These are phyloP conservation scores for Chrysolina haemoptera DNA, from an alignment of 2,888 invertebrate genomes.

Conservation along the genomic window DNA sequence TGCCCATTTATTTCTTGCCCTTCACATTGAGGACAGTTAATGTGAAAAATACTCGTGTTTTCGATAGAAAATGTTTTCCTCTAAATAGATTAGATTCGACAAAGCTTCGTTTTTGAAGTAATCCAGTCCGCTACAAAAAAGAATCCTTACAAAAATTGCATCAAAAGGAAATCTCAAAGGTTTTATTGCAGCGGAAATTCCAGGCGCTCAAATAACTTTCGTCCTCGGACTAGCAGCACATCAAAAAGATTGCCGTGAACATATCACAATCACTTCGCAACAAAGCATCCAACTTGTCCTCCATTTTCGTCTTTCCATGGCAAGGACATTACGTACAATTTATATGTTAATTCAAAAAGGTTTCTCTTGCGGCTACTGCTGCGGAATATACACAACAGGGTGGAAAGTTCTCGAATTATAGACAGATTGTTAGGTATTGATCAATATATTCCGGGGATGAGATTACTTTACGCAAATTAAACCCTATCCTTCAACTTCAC, in stretches of 20 bases:
- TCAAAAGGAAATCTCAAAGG: background rate
- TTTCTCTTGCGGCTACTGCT: constrained; percentile 51
- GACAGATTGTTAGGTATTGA: too few species aligned
- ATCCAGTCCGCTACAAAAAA: too few species aligned
- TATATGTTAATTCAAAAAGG: constrained; percentile 62
- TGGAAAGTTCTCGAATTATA: constrained; percentile 33
- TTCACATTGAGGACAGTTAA: too few species aligned
- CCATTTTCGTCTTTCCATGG: constrained; percentile 60
- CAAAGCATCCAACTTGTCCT: constrained; percentile 52
- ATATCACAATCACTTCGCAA: constrained; percentile 52
- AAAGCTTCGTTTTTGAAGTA: too few species aligned
- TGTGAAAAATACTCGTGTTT: too few species aligned
- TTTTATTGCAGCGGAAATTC: background rate
- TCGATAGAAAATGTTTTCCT: too few species aligned
- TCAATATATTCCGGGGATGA: too few species aligned
- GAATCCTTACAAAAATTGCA: background rate
- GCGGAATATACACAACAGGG: constrained; percentile 49
- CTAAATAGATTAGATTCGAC: too few species aligned
- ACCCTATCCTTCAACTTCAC: too few species aligned
- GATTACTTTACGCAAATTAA: too few species aligned
- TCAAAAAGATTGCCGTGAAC: constrained; percentile 44
- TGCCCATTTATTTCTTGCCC: too few species aligned
- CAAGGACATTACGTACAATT: constrained; percentile 60
- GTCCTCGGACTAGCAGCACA: constrained; percentile 29
- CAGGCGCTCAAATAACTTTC: constrained; percentile 11